Conservation (phyloP, 2,113 vertebrate genomes). For the Centropus bengalensis region DNA sequence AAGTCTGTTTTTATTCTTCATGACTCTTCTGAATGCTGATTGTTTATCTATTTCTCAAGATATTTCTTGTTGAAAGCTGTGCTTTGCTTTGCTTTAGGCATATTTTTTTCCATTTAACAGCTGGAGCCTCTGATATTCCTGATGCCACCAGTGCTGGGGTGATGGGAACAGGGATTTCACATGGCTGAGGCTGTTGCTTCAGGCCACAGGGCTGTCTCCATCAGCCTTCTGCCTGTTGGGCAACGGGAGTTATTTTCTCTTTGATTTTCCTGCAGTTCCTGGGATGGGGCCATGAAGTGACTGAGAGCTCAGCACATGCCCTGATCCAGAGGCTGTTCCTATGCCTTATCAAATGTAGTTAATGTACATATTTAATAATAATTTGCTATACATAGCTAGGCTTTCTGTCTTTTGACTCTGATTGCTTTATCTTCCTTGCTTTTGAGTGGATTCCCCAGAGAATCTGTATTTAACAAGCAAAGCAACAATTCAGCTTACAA, state of each 20-base stretch:
- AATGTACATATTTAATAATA: neutral
- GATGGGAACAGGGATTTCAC: neutral
- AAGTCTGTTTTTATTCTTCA: neutral
- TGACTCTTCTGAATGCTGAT: neutral
- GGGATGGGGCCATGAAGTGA: no score
- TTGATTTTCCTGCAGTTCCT: neutral
- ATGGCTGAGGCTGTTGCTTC: neutral
- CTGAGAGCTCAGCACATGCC: neutral
- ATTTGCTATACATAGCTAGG: neutral
- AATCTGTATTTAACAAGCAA: neutral
- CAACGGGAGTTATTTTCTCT: neutral
- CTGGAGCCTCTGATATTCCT: neutral
- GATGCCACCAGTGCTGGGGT: neutral
- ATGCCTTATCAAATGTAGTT: accelerated
- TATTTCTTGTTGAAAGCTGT: neutral
- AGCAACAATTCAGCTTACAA: neutral
- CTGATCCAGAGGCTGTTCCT: neutral
- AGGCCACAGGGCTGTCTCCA: neutral
- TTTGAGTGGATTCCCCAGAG: neutral
- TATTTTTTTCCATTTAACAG: neutral
- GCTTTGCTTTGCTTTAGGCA: neutral
- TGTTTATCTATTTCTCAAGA: neutral
- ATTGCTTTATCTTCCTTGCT: neutral
- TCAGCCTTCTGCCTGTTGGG: neutral
- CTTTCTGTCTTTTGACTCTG: neutral